Conservation (phyloP, 2,888 invertebrate genomes). For the Drosophila anomelani region DNA sequence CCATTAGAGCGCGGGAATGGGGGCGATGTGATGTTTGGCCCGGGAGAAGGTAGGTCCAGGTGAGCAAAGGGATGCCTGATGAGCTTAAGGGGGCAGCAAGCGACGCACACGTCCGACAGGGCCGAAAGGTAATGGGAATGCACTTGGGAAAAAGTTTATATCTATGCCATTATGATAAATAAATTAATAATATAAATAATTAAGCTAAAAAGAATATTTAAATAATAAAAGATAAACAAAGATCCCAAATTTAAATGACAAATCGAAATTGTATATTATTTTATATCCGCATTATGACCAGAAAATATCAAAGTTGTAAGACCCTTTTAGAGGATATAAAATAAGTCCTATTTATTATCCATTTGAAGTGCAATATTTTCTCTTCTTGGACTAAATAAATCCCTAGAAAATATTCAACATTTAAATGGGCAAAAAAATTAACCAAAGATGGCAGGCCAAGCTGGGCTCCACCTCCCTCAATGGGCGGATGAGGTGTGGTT, state of each 20-base stretch:
- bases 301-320: too few relatives aligned
- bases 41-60: conserved; percentile 11
- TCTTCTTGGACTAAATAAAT: conserved; percentile 52
- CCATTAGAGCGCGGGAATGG: conserved; percentile 57
- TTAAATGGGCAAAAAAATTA: conserved; percentile 76
- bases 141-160: not conserved
- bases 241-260: too few relatives aligned
- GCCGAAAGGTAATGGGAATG: conserved; percentile 22
- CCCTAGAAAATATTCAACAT: conserved; percentile 72
- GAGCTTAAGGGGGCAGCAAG: conserved; percentile 28
- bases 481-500: conserved; percentile 4
- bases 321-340: too few relatives aligned
- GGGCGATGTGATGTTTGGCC: not conserved
- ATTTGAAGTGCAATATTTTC: not conserved
- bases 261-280: too few relatives aligned
- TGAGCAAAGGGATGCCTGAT: conserved; percentile 27
- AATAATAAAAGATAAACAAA: not conserved
- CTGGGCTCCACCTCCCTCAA: not conserved
- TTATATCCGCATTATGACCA: too few relatives aligned
- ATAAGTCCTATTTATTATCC: too few relatives aligned
- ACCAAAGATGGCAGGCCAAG: conserved; percentile 53
- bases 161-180: not conserved
- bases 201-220: not conserved
- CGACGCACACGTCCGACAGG: not conserved
- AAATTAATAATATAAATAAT: not conserved